Percentiles rank a stretch among this genome's conserved stretches.
phyloP scores from a whole-genome alignment of 2,113 vertebrate species.

The Centropus bengalensis region DNA sequence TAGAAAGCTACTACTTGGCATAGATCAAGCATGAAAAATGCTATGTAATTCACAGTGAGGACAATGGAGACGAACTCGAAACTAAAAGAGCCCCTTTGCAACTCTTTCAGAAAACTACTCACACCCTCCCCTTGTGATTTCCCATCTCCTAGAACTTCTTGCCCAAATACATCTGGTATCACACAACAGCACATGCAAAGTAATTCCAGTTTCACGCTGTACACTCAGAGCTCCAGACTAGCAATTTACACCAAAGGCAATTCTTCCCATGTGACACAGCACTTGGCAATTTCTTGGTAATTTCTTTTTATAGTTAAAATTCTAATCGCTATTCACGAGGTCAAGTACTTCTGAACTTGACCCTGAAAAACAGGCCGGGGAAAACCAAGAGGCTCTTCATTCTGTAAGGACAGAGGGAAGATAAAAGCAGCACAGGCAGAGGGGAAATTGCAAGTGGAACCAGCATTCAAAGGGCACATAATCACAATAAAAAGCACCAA shows the following conservation, averaged over 20 bases:
- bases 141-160: background rate
- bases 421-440: background rate
- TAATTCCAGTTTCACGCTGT: background rate
- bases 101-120: background rate
- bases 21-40: background rate
- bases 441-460: background rate
- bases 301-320: background rate
- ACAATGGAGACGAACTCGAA: background rate
- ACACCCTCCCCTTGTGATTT: background rate
- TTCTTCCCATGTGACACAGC: background rate
- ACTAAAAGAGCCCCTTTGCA: background rate
- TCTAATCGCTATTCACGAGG: background rate
- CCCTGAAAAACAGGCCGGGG: background rate
- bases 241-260: background rate
- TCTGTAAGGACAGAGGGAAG: background rate
- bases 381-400: background rate
- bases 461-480: background rate
- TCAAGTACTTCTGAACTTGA: background rate
- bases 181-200: background rate
- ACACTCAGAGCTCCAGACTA: background rate
- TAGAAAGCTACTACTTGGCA: background rate
- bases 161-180: background rate
- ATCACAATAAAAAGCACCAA: background rate
- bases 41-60: background rate
- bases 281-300: background rate